Conservation (phyloP, 2,888 invertebrate species). For the Thumatha senex region DNA sequence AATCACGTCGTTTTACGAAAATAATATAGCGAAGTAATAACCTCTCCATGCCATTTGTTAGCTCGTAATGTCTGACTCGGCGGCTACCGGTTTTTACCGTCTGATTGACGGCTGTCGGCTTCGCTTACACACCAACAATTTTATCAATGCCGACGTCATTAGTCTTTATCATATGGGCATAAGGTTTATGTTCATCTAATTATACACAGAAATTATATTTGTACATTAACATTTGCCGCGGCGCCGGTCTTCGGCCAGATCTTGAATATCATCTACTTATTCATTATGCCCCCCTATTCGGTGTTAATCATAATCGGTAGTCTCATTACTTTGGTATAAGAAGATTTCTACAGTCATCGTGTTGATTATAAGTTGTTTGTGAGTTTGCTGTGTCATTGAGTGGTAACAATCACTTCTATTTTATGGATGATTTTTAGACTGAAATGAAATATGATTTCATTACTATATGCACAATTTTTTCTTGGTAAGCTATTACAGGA, state of each 20-base stretch:
- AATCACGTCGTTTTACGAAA: constrained; percentile 39
- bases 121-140: constrained; percentile 61
- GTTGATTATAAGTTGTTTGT: constrained; percentile 51
- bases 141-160: constrained; percentile 26
- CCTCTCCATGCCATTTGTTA: constrained; percentile 71
- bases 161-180: constrained; percentile 16
- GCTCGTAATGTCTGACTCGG: constrained; percentile 73
- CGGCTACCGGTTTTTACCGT: constrained; percentile 82
- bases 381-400: constrained; percentile 47
- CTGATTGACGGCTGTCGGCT: constrained; percentile 83
- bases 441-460: constrained; percentile 22
- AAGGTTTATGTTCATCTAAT: constrained; percentile 37
- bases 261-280: constrained; percentile 82
- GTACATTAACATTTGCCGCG: constrained; percentile 65
- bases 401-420: constrained; percentile 37
- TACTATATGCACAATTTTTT: constrained; percentile 5
- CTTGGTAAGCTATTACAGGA: neutral
- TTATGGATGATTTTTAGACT: constrained; percentile 28
- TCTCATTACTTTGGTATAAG: constrained; percentile 57
- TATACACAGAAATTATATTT: constrained; percentile 16
- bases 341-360: constrained; percentile 50
- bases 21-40: constrained; percentile 43
- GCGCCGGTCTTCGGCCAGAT: constrained; percentile 76
- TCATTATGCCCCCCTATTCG: constrained; percentile 77
- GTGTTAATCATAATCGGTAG: constrained; percentile 77